phyloP scores from a whole-genome alignment of 2,888 invertebrate genomes.

The Synanthedon andrenaeformis region DNA sequence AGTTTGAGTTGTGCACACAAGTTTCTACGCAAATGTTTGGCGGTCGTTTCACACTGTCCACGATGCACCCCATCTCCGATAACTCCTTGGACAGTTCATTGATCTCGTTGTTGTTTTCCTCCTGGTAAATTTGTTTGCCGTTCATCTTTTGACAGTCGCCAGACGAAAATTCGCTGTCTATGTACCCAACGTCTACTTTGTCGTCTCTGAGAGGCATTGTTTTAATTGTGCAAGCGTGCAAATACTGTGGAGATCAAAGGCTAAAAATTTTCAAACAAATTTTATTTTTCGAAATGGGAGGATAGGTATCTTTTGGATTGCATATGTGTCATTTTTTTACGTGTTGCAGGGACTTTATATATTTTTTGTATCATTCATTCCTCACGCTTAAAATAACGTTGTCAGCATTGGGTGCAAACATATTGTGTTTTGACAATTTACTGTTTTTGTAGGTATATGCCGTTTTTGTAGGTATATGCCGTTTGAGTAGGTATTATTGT shows the following conservation, averaged over 20 bases:
- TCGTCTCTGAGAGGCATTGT: slow-evolving; percentile 45
- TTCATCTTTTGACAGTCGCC: slow-evolving; percentile 51
- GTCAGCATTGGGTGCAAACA: no score
- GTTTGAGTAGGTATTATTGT: no score
- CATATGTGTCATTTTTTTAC: no score
- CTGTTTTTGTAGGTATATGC: no score
- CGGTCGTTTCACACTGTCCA: slow-evolving; percentile 48
- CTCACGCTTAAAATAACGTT: no score
- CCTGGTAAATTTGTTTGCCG: slow-evolving; percentile 41
- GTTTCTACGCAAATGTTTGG: slow-evolving; percentile 56
- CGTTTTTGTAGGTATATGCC: no score
- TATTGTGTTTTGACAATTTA: no score
- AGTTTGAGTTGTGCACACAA: slow-evolving; percentile 44
- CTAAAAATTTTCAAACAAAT: slow-evolving; percentile 18
- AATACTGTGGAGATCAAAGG: slow-evolving; percentile 19
- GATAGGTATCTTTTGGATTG: slow-evolving; percentile 1
- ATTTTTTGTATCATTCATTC: no score
- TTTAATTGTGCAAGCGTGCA: slow-evolving; percentile 38
- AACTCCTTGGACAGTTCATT: slow-evolving; percentile 56
- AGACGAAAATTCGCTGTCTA: slow-evolving; percentile 42
- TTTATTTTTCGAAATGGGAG: no score
- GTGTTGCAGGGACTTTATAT: no score
- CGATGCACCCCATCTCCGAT: slow-evolving; percentile 60
- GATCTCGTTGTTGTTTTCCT: slow-evolving; percentile 63
- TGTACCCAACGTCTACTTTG: slow-evolving; percentile 31